Evolutionary conservation across 2,113 vertebrate genomes (phyloP).

Genomic region (Penelope pileata): DNA sequence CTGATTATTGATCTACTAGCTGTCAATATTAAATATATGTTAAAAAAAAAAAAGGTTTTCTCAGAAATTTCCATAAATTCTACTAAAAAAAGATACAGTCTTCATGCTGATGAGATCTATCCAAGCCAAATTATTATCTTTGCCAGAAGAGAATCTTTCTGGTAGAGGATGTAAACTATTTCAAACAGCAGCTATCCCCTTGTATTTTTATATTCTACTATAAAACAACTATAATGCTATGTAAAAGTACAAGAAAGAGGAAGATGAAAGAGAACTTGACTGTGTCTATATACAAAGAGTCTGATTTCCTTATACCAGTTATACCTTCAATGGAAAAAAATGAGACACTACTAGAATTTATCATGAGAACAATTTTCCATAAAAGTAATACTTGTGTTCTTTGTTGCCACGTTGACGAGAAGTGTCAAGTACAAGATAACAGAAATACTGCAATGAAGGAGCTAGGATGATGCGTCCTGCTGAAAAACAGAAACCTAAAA

Average conservation of each 20-base stretch:
- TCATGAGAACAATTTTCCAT: background rate
- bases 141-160: background rate
- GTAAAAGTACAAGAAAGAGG: background rate
- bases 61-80: background rate
- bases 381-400: background rate
- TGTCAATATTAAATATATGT: background rate
- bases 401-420: accelerated
- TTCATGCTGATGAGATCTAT: background rate
- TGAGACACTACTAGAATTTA: background rate
- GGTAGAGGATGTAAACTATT: background rate
- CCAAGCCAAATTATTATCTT: background rate
- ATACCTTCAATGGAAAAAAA: background rate
- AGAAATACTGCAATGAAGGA: background rate
- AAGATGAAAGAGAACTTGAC: background rate
- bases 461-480: background rate
- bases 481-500: background rate
- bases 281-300: background rate
- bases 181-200: background rate
- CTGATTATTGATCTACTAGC: background rate
- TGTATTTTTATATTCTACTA: background rate
- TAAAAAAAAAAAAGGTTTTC: background rate
- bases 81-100: background rate
- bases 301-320: background rate
- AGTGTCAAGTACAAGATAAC: background rate
- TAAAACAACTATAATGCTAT: background rate